Percentiles rank a stretch among this genome's conserved stretches.
These are phyloP conservation scores for Argya squamiceps DNA, from an alignment of 2,797 vertebrate genomes.

Conservation along the genomic window DNA sequence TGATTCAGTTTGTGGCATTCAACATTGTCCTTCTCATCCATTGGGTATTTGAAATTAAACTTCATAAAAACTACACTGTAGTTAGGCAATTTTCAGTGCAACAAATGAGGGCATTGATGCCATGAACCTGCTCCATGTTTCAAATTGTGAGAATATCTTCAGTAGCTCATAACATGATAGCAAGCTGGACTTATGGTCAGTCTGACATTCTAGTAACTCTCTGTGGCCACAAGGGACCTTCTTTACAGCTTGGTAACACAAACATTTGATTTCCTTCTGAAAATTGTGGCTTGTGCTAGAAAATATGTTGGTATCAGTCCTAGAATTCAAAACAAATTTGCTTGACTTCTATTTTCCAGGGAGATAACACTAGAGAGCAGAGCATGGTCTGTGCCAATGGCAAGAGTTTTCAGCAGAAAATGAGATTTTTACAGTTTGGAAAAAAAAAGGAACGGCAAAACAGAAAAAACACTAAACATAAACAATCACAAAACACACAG, in stretches of 20 bases:
- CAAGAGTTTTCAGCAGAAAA: background rate
- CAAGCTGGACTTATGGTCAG: background rate
- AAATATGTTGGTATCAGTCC: background rate
- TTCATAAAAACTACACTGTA: too few relatives aligned
- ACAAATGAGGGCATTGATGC: too few relatives aligned
- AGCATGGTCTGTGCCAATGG: background rate
- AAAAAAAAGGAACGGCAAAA: background rate
- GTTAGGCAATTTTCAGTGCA: too few relatives aligned
- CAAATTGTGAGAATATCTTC: background rate
- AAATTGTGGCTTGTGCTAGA: background rate
- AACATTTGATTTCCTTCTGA: background rate
- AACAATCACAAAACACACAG: background rate
- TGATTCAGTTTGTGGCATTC: too few relatives aligned
- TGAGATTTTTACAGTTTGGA: accelerated
- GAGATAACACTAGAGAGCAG: background rate
- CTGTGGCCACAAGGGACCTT: background rate
- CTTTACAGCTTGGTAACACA: background rate
- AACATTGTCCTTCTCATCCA: too few relatives aligned
- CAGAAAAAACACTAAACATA: accelerated
- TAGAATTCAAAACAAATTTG: background rate
- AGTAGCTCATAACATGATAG: background rate
- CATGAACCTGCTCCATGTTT: background rate
- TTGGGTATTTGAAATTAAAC: too few relatives aligned
- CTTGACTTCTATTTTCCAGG: background rate
- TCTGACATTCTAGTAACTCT: background rate